Evolutionary conservation across 2,797 vertebrate genomes (phyloP), one percentile per base, ranked within the genome.

Genomic region (Girardinus metallicus): DNA sequence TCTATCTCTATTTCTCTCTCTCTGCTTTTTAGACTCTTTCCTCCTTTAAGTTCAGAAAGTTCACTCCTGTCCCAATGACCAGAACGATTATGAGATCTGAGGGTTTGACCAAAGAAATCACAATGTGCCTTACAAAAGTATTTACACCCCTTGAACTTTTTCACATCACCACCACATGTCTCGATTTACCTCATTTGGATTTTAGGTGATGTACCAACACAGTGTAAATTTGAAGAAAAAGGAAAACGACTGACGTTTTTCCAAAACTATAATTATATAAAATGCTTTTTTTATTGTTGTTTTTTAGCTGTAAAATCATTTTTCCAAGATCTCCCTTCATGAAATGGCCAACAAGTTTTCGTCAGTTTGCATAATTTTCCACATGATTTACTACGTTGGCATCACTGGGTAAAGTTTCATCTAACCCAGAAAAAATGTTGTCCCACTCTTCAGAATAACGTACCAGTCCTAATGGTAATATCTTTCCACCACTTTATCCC

Each of bases 81-180:
- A 36, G 91, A 76, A 29, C 90, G 89, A 93, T 90, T 91, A 92
- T 94, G 91, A 92, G 91, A 93, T 92, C 91, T 93, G 91, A 93
- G 86, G 88, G 86, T 83, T 88, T 79, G 36, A 82, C 1, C 1
- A 2, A 4, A n/a, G 1, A 9, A 78, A 39, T 66, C 18, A 34
- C 34, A 66, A 4, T 21, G 64, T 41, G 51, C 16, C 0, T 11
- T 44, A 1, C 57, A 34, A 31, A 71, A 29, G 13, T 71, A 44
- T 71, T 44, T 43, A 16, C 9, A 29, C 41, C 6, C 5, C 41
- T n/a, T 16, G 2, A 71, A 44, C 12, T 44, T 46, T 29, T 44
- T 70, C 5, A 70, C 39, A 26, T 43, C 26, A 70, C 36, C 13
- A 11, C 66, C 66, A 41, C 39, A 15, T 5, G 23, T 12, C 39